These are phyloP conservation scores for Anarhynchus alexandrinus DNA, from an alignment of 2,113 vertebrate species.

Conservation along the genomic window DNA sequence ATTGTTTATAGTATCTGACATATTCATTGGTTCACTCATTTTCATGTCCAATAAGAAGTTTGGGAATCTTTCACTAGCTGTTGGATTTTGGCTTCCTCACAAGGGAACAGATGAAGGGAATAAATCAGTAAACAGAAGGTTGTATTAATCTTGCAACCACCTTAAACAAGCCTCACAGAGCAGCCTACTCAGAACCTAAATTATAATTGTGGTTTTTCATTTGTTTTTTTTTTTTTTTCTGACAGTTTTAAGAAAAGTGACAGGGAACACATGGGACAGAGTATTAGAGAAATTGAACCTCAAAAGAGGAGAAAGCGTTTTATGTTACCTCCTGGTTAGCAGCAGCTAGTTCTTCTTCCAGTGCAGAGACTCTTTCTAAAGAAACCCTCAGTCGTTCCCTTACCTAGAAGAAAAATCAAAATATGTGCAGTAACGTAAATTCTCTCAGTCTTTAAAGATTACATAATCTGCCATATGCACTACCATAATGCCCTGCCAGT, in stretches of 20 bases:
- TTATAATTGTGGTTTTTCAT: background rate
- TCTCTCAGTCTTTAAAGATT: conserved; percentile 51
- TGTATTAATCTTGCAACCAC: background rate
- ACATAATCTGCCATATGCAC: conserved; percentile 51
- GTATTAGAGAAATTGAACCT: conserved; percentile 56
- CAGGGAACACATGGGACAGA: conserved; percentile 48
- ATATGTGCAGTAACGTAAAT: conserved; percentile 72
- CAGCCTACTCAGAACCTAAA: background rate
- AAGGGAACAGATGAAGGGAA: background rate
- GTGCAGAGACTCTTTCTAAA: conserved; percentile 93
- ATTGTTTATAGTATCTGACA: background rate
- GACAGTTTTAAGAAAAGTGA: conserved; percentile 54
- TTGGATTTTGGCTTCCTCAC: background rate
- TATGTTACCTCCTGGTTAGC: conserved; percentile 93
- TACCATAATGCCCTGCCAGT: conserved; percentile 4
- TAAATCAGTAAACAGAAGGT: background rate
- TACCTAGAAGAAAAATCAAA: conserved; percentile 84
- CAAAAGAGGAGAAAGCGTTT: conserved; percentile 69
- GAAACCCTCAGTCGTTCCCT: conserved; percentile 94
- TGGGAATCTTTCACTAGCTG: background rate
- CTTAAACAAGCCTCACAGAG: background rate
- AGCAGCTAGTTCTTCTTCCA: conserved; percentile 95
- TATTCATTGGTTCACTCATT: background rate
- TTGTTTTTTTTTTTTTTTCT: background rate
- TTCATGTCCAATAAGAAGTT: background rate